phyloP scores from a whole-genome alignment of 2,113 vertebrate genomes.

The Nycticryphes semicollaris region DNA sequence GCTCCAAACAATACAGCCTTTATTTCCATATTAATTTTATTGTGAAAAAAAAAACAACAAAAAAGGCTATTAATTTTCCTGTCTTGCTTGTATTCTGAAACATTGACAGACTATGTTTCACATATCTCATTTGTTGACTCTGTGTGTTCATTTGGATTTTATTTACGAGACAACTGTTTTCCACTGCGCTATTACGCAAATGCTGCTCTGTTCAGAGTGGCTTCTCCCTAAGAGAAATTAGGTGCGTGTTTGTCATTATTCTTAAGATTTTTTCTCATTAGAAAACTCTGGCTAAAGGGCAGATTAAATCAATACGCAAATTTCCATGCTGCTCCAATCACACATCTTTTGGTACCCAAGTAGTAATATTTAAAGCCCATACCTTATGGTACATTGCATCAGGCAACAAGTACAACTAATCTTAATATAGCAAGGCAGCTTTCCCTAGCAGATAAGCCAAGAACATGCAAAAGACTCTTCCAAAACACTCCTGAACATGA shows the following conservation, averaged over 20 bases:
- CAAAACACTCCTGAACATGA: neutral
- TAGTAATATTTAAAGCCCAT: neutral
- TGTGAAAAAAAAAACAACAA: neutral
- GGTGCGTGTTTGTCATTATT: neutral
- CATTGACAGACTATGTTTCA: neutral
- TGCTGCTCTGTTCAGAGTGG: neutral
- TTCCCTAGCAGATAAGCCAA: neutral
- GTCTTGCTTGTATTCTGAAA: neutral
- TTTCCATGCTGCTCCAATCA: neutral
- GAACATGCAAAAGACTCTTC: neutral
- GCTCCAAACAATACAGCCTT: neutral
- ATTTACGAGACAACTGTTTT: neutral
- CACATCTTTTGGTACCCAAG: neutral
- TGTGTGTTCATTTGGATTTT: neutral
- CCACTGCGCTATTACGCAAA: neutral
- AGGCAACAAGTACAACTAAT: neutral
- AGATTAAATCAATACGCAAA: neutral
- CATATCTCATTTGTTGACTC: neutral
- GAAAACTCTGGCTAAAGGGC: neutral
- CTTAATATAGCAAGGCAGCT: neutral
- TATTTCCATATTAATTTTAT: neutral
- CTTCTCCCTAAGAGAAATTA: constrained; percentile 3
- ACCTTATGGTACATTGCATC: neutral
- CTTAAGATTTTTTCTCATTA: neutral
- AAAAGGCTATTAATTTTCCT: neutral